Percentiles rank a stretch among this genome's conserved stretches.
Conservation (phyloP, 2,797 vertebrate species). For the Acridotheres tristis region DNA sequence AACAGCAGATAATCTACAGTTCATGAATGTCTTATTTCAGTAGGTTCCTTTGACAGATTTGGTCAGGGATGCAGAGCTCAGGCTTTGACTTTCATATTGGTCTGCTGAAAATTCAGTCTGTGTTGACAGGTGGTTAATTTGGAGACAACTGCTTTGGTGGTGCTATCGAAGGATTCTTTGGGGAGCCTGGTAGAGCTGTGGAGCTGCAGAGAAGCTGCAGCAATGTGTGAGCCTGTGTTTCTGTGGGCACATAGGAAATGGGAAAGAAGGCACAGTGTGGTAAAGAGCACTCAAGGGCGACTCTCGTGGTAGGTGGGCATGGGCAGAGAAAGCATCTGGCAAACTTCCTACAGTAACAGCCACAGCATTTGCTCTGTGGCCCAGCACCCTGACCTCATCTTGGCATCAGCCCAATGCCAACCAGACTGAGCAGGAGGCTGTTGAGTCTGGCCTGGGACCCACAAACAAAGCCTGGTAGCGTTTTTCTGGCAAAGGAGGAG, state of each 20-base stretch:
- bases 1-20: not conserved
- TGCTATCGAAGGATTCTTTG: not conserved
- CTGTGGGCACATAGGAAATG: not conserved
- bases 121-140: not conserved
- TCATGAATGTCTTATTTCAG: not conserved
- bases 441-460: not conserved
- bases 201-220: not conserved
- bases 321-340: constrained; percentile 17
- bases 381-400: constrained; percentile 29
- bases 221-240: not conserved
- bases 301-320: not conserved
- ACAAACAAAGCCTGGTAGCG: not conserved
- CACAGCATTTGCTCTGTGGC: not conserved
- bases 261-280: not conserved
- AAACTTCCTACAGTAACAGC: not conserved
- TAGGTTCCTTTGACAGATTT: not conserved
- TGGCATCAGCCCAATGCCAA: not conserved
- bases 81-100: not conserved
- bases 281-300: not conserved
- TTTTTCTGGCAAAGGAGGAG: not conserved
- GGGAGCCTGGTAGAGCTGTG: not conserved
- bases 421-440: not conserved
- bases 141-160: not conserved
- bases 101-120: not conserved
- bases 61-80: not conserved